These are phyloP conservation scores for Suncus etruscus DNA, from an alignment of 2,113 vertebrate genomes.

Conservation along the genomic window DNA sequence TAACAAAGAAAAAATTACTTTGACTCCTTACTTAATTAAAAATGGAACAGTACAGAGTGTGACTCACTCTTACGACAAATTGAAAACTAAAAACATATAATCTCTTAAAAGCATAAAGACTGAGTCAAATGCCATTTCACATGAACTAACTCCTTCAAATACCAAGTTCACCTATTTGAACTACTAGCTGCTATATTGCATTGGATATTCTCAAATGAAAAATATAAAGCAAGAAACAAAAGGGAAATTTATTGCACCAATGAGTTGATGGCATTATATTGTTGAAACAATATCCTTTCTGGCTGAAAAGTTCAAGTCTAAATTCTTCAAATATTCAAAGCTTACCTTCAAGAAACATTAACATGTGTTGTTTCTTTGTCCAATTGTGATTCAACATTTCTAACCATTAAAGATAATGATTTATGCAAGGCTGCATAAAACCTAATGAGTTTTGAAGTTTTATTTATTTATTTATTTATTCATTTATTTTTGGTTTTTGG, in stretches of 20 bases:
- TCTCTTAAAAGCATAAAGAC: conserved; percentile 61
- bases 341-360: conserved; percentile 80
- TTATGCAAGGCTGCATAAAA: conserved; percentile 33
- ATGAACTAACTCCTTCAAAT: conserved; percentile 20
- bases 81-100: conserved; percentile 67
- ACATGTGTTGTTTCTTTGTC: conserved; percentile 63
- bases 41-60: conserved; percentile 64
- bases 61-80: conserved; percentile 69
- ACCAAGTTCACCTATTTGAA: not conserved
- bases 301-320: conserved; percentile 64
- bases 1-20: conserved; percentile 55
- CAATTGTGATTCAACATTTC: conserved; percentile 31
- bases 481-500: too few species aligned
- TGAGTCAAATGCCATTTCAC: conserved; percentile 42
- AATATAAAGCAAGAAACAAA: conserved; percentile 22
- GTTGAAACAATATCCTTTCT: conserved; percentile 24
- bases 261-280: not conserved
- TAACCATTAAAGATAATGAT: conserved; percentile 41
- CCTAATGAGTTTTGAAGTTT: conserved; percentile 43
- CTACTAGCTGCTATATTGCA: not conserved
- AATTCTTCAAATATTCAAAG: conserved; percentile 56
- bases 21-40: conserved; percentile 71
- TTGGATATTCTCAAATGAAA: conserved; percentile 21
- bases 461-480: too few species aligned
- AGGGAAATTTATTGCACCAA: not conserved